Base-by-base conservation (phyloP, 2,797 vertebrate genomes). In the Threskiornis aethiopicus region DNA sequence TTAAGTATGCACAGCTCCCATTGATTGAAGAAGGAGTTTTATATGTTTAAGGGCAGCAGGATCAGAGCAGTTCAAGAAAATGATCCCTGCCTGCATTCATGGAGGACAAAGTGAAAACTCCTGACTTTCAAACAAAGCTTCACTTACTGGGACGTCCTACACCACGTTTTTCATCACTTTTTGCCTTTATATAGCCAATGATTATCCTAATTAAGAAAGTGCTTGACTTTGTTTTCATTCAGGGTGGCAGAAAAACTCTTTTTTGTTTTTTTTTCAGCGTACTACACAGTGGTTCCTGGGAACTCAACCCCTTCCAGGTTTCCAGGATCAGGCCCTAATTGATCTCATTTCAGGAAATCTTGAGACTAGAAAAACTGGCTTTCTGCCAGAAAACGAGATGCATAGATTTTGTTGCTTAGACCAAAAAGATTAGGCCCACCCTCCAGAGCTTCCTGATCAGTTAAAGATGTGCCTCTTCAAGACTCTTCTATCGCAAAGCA, bases 401-500 rank as follows among this genome's bases (percentile, higher is more conserved):
- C 4, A 0, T 39, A 80, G 33, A 31, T 93, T 95, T 96, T 77
- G 52, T 47, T 46, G 70, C 83, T 86, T 61, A 22, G 47, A 76
- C 41, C 12, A 37, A 59, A 84, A 89, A 62, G 55, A 86, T 71
- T 57, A 92, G 83, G 65, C 54, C 25, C 13, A 87, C 71, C 64
- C 19, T 17, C 37, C 49, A 89, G 84, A 96, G 72, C 54, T 84
- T 70, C 66, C 61, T 93, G 72, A 95, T 96, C 89, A 92, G 66
- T 90, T 95, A 95, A 95, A 96, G 70, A 93, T 64, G 80, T 75
- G 24, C 73, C 87, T 94, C 65, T 76, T 89, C 70, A 59, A 85
- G 83, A 67, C 15, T 22, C 11, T 15, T 81, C 83, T 84, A 76
- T 89, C 22, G 41, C 49, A 77, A 95, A 77, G 85, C 71, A 71